These are phyloP conservation scores for Nanger granti DNA, from an alignment of 2,113 vertebrate species.

Conservation along the genomic window DNA sequence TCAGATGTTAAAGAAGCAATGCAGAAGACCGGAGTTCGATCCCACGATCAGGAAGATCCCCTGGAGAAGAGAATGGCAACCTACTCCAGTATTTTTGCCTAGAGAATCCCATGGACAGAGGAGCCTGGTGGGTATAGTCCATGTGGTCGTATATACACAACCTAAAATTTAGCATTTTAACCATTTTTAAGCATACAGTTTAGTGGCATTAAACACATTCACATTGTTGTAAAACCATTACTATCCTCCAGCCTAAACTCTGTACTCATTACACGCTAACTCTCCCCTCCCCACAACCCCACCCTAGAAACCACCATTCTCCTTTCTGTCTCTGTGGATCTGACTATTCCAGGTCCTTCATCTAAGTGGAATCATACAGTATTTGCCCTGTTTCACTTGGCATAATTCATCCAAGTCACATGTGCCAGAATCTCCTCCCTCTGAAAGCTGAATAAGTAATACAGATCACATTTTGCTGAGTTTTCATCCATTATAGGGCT, in stretches of 20 bases:
- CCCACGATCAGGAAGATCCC: neutral
- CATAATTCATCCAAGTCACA: neutral
- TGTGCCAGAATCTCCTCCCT: neutral
- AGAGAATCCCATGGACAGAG: neutral
- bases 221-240: neutral
- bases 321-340: neutral
- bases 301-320: neutral
- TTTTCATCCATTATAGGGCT: neutral
- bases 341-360: neutral
- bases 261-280: neutral
- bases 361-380: neutral
- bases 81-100: neutral
- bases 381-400: neutral
- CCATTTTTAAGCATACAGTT: neutral
- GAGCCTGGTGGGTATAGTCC: neutral
- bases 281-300: neutral
- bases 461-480: neutral
- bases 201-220: neutral
- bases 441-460: neutral
- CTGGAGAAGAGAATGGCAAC: neutral
- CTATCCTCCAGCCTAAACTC: neutral
- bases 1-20: neutral
- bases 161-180: neutral
- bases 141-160: neutral
- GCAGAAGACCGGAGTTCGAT: neutral